Percentiles rank a stretch among this genome's conserved stretches.
Evolutionary conservation across 2,888 invertebrate genomes (phyloP).

Genomic region (Drosophila diplacantha): DNA sequence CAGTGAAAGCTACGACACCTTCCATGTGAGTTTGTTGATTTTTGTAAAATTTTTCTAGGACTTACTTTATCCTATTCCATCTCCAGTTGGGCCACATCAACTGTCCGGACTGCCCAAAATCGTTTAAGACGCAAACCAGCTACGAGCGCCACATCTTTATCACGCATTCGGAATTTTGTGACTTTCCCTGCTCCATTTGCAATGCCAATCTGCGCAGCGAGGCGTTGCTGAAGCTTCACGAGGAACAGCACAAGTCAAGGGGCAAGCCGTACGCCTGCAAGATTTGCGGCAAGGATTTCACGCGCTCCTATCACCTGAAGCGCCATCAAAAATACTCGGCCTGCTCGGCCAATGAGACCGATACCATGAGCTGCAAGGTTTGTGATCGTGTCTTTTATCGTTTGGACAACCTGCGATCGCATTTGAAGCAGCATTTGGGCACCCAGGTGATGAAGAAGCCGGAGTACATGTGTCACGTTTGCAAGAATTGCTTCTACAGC

Average conservation of each 20-base stretch:
- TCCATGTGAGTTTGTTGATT: constrained; percentile 68
- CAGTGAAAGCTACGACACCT: constrained; percentile 76
- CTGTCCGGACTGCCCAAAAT: constrained; percentile 83
- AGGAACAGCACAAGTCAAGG: constrained; percentile 81
- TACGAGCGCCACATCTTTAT: constrained; percentile 83
- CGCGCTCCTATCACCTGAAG: constrained; percentile 86
- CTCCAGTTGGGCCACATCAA: constrained; percentile 76
- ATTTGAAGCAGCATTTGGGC: constrained; percentile 84
- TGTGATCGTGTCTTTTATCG: constrained; percentile 78
- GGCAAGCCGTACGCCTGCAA: constrained; percentile 82
- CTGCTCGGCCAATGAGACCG: constrained; percentile 72
- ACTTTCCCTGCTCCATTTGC: constrained; percentile 83
- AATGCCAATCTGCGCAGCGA: constrained; percentile 82
- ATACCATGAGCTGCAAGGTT: constrained; percentile 76
- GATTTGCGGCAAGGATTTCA: constrained; percentile 85
- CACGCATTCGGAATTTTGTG: constrained; percentile 84
- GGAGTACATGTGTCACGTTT: constrained; percentile 82
- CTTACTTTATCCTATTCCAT: neutral
- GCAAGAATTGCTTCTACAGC: constrained; percentile 83
- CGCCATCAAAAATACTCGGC: constrained; percentile 75
- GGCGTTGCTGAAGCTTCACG: constrained; percentile 82
- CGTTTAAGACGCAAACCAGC: constrained; percentile 84
- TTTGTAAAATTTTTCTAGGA: too few relatives aligned
- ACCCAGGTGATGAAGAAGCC: constrained; percentile 80
- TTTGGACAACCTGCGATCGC: constrained; percentile 85